Percentiles rank a stretch among this genome's conserved stretches.
Evolutionary conservation across 2,113 vertebrate species (phyloP).

Genomic region (Anoplopoma fimbria): DNA sequence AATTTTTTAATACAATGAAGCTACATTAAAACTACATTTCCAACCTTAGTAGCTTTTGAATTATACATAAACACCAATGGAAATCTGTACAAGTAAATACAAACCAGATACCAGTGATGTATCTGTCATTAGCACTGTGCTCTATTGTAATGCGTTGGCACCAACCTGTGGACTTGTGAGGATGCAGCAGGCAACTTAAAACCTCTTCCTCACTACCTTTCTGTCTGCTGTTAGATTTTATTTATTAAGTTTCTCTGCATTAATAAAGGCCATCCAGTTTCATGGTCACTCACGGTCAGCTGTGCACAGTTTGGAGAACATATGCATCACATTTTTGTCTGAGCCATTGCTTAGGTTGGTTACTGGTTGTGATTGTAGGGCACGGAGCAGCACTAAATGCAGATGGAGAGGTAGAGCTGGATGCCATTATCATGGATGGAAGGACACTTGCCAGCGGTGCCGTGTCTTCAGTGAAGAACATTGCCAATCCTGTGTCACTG

Average conservation of each 20-base stretch:
- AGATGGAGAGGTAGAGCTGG: conserved; percentile 82
- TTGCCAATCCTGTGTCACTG: conserved; percentile 85
- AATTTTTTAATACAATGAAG: neutral
- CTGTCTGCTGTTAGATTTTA: neutral
- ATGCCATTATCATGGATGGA: conserved; percentile 85
- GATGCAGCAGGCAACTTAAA: neutral
- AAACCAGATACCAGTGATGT: neutral
- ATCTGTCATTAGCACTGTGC: neutral
- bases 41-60: neutral
- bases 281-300: neutral
- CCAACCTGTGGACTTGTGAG: conserved; percentile 21
- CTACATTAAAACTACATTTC: neutral
- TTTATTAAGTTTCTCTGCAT: neutral
- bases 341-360: neutral
- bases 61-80: neutral
- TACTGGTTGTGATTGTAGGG: conserved; percentile 75
- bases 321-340: neutral
- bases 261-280: neutral
- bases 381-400: conserved; percentile 80
- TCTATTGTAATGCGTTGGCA: neutral
- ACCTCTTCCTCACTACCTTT: neutral
- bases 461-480: conserved; percentile 79
- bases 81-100: neutral
- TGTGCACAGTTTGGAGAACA: neutral
- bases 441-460: conserved; percentile 79